Conservation (phyloP, 2,113 vertebrate species). For the Melanocharis versteri region DNA sequence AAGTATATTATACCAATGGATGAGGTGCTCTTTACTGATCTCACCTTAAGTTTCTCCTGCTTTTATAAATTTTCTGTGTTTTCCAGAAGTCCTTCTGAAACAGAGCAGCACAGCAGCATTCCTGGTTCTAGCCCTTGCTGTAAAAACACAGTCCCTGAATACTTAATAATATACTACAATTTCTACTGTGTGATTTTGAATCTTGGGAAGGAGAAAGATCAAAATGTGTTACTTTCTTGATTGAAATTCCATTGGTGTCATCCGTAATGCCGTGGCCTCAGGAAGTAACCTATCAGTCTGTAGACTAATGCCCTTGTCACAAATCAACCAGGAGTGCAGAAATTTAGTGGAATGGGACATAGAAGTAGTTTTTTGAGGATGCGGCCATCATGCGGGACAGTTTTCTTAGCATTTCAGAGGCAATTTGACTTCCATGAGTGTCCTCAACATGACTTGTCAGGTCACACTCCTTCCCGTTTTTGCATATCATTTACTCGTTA, state of each 20-base stretch:
- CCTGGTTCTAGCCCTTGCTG: neutral
- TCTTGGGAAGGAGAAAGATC: neutral
- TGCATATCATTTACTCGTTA: neutral
- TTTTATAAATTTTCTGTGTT: neutral
- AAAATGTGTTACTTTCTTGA: neutral
- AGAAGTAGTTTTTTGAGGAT: neutral
- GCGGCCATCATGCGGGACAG: neutral
- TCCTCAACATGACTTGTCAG: neutral
- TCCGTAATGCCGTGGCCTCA: rapidly evolving
- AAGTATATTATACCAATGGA: neutral
- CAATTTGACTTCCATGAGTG: neutral
- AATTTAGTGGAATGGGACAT: neutral
- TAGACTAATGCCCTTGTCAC: neutral
- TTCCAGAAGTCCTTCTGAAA: neutral
- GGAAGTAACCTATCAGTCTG: neutral
- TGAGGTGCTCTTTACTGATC: neutral
- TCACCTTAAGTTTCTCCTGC: neutral
- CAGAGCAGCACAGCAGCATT: neutral
- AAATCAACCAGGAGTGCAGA: neutral
- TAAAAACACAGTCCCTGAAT: neutral
- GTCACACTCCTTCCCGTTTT: neutral
- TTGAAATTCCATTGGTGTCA: neutral
- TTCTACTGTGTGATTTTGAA: neutral
- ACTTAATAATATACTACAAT: neutral
- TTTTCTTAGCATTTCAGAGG: neutral